These are phyloP conservation scores for Grammomys dolichurus DNA, from an alignment of 2,113 vertebrate genomes.

Conservation along the genomic window DNA sequence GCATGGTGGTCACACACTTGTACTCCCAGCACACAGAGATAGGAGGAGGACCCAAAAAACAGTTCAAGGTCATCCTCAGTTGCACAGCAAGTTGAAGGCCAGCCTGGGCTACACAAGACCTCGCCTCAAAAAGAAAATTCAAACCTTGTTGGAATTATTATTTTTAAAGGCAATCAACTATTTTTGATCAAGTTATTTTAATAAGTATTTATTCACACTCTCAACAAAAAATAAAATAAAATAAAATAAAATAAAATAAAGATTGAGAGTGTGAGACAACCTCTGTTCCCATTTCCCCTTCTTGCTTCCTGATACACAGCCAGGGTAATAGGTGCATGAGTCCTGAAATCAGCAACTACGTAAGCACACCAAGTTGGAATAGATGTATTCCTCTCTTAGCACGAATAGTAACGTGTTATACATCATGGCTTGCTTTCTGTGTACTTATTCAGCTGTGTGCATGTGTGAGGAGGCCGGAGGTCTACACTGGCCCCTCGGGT, in stretches of 20 bases:
- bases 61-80: not conserved
- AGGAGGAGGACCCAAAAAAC: no score
- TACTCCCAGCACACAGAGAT: not conserved
- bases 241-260: no score
- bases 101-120: not conserved
- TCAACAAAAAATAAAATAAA: no score
- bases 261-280: not conserved
- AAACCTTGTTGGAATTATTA: not conserved
- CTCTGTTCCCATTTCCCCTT: not conserved
- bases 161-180: conserved; percentile 33
- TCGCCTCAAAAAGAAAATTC: not conserved
- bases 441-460: not conserved
- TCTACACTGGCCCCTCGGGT: not conserved
- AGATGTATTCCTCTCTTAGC: not conserved
- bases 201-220: not conserved
- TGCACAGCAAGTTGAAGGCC: not conserved
- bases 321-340: not conserved
- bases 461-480: not conserved
- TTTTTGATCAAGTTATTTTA: conserved; percentile 33
- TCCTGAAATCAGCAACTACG: not conserved
- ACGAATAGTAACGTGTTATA: not conserved
- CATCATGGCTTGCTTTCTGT: not conserved
- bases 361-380: not conserved
- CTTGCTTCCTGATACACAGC: not conserved
- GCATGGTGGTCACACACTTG: not conserved